phyloP scores from a whole-genome alignment of 2,797 vertebrate species.

The Oryzias sinensis region DNA sequence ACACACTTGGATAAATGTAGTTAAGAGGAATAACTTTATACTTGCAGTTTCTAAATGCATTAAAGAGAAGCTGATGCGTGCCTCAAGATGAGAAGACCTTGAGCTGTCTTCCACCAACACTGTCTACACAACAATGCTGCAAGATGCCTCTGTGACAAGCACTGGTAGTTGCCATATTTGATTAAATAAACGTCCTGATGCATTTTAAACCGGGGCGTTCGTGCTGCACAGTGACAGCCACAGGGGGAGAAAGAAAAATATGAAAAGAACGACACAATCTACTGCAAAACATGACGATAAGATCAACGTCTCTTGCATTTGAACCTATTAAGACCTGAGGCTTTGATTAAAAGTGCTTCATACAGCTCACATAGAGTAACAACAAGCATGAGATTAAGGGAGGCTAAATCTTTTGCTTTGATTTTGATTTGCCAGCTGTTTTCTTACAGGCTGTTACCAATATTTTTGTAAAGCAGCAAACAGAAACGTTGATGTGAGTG shows the following conservation, averaged over 20 bases:
- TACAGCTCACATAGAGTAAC: too few relatives aligned
- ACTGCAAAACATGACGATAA: too few relatives aligned
- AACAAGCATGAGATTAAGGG: too few relatives aligned
- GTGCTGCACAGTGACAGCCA: not conserved
- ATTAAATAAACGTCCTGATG: conserved; percentile 17
- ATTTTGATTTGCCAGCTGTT: too few relatives aligned
- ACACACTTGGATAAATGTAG: conserved; percentile 29
- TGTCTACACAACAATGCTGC: conserved; percentile 6
- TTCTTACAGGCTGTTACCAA: too few relatives aligned
- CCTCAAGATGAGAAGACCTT: conserved; percentile 25
- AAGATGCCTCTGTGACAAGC: conserved; percentile 12
- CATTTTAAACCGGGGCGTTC: conserved; percentile 10
- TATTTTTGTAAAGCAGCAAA: too few relatives aligned
- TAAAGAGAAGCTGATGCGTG: conserved; percentile 13
- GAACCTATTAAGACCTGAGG: too few relatives aligned
- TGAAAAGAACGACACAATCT: too few relatives aligned
- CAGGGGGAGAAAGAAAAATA: not conserved
- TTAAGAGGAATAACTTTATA: conserved; percentile 25
- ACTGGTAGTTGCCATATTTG: conserved; percentile 8
- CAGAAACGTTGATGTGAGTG: too few relatives aligned
- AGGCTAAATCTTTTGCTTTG: too few relatives aligned
- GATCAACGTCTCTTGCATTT: too few relatives aligned
- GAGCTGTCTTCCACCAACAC: conserved; percentile 17
- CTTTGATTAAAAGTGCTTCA: too few relatives aligned
- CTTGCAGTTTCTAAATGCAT: conserved; percentile 21